A percentile compares a stretch with the other conserved stretches of the same genome.
Evolutionary conservation across 2,113 vertebrate species (phyloP).

Genomic region (Caranx melampygus): DNA sequence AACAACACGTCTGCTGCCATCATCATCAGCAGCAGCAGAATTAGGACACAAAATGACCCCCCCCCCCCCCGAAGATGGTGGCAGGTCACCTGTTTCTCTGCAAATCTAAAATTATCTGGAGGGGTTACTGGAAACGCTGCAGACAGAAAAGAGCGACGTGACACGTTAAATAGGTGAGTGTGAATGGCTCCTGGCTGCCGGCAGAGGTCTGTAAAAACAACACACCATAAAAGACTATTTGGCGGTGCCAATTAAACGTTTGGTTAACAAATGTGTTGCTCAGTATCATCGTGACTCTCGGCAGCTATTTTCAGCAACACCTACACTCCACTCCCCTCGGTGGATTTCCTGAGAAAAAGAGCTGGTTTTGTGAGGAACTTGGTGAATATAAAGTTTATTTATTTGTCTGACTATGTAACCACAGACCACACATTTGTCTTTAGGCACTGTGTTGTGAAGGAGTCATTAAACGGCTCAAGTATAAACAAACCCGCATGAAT

Average conservation of each 20-base stretch:
- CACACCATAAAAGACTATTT: slow-evolving; percentile 57
- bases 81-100: slow-evolving; percentile 25
- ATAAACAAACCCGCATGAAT: slow-evolving; percentile 28
- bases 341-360: slow-evolving; percentile 1
- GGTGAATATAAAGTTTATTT: not conserved
- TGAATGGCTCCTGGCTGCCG: slow-evolving; percentile 39
- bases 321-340: not conserved
- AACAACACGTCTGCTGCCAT: slow-evolving; percentile 12
- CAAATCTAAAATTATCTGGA: slow-evolving; percentile 2
- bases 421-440: slow-evolving; percentile 22
- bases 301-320: slow-evolving; percentile 30
- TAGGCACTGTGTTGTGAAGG: slow-evolving; percentile 5
- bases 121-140: slow-evolving; percentile 38
- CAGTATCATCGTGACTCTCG: slow-evolving; percentile 4
- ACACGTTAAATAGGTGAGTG: slow-evolving; percentile 34
- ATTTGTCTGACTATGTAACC: not conserved
- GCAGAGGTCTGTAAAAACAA: slow-evolving; percentile 40
- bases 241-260: slow-evolving; percentile 15
- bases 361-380: not conserved
- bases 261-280: slow-evolving; percentile 44
- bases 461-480: not conserved
- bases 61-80: not conserved
- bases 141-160: slow-evolving; percentile 1
- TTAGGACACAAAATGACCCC: slow-evolving; percentile 15
- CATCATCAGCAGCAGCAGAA: slow-evolving; percentile 27